Evolutionary conservation across 2,888 invertebrate species (phyloP).

Genomic region (Caenorhabditis imperialis): DNA sequence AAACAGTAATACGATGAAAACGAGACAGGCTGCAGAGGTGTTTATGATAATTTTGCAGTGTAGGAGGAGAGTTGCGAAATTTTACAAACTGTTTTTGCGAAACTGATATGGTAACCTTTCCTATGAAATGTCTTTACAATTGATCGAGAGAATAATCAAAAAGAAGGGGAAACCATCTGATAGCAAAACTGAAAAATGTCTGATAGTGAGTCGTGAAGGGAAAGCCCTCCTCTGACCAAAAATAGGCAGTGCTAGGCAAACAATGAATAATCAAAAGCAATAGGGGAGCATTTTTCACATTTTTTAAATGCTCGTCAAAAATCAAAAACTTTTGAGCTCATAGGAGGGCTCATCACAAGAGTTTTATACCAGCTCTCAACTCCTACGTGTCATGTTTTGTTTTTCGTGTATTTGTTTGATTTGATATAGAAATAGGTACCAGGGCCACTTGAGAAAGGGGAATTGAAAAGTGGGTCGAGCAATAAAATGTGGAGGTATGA

Average conservation of each 20-base stretch:
- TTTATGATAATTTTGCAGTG: no score
- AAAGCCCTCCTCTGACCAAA: constrained; percentile 30
- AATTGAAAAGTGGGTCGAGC: no score
- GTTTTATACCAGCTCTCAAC: constrained; percentile 28
- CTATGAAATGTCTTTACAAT: no score
- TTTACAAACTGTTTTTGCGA: no score
- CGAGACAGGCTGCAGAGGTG: no score
- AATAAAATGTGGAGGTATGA: constrained; percentile 22
- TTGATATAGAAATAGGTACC: no score
- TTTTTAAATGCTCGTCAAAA: constrained; percentile 13
- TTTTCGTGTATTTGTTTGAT: constrained; percentile 1
- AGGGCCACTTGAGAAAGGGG: constrained; percentile 31
- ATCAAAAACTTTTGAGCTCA: no score
- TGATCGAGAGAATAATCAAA: no score
- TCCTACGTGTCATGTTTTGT: constrained; percentile 35
- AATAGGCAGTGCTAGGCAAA: constrained; percentile 43
- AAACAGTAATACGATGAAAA: constrained; percentile 12
- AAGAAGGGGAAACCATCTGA: background rate
- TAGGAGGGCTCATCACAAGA: no score
- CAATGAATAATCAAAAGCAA: constrained; percentile 44
- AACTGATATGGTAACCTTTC: no score
- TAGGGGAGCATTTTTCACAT: constrained; percentile 31
- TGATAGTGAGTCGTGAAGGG: constrained; percentile 29
- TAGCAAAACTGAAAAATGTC: background rate
- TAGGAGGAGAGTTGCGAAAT: no score